Evolutionary conservation across 2,797 vertebrate genomes (phyloP).

Genomic region (Myotis planiceps): DNA sequence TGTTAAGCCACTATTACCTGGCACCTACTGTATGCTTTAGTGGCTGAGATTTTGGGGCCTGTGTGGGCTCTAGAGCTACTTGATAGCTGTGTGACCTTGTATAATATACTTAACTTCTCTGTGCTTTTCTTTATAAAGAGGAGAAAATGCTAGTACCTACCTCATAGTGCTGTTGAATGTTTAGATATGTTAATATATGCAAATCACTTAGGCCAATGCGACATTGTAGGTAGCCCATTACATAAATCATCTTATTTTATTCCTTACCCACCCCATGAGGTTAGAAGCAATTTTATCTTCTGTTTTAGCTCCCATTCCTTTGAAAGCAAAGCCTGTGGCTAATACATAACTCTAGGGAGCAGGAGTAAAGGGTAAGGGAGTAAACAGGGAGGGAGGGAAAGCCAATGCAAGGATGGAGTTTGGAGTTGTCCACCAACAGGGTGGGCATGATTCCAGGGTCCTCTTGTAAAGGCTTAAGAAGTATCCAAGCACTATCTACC

Average conservation of each 20-base stretch:
- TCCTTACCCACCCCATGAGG: neutral
- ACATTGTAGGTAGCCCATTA: neutral
- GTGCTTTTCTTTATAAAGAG: neutral
- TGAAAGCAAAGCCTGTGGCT: neutral
- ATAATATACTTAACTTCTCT: neutral
- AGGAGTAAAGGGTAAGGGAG: neutral
- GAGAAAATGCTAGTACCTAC: too few species aligned
- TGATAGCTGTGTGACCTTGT: neutral
- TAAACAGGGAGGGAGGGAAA: neutral
- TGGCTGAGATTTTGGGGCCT: neutral
- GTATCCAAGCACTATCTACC: too few species aligned
- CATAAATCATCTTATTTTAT: neutral
- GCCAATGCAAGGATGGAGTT: rapidly evolving
- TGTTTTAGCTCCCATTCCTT: neutral
- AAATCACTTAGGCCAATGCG: neutral
- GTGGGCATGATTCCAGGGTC: neutral
- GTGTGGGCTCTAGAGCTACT: neutral
- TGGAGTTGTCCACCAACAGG: neutral
- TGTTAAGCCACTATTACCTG: neutral
- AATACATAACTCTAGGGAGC: neutral
- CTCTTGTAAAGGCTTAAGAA: neutral
- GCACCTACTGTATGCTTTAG: neutral
- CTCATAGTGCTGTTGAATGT: too few species aligned
- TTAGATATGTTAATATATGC: neutral
- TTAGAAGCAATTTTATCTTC: neutral